phyloP scores from a whole-genome alignment of 2,113 vertebrate species.

The Malaclemys terrapin region DNA sequence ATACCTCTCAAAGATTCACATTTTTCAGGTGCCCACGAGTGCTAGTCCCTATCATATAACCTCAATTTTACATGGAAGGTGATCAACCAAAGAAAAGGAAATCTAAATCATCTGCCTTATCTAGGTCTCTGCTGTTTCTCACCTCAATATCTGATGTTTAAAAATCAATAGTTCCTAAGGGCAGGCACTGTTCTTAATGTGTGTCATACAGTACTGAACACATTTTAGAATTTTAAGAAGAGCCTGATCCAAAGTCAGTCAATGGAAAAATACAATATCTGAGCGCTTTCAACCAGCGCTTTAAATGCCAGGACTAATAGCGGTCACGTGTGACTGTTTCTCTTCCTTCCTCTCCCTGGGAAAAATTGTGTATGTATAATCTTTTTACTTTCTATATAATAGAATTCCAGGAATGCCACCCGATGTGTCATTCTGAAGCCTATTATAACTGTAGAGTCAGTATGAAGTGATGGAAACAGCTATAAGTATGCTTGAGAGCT shows the following conservation, averaged over 20 bases:
- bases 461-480: background rate
- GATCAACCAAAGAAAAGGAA: background rate
- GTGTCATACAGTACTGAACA: background rate
- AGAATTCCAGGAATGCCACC: no score
- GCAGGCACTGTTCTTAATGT: background rate
- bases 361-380: background rate
- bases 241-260: background rate
- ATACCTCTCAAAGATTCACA: background rate
- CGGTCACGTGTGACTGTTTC: background rate
- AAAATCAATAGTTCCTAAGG: background rate
- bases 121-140: background rate
- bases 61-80: background rate
- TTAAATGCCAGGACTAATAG: background rate
- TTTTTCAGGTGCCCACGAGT: background rate
- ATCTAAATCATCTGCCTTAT: background rate
- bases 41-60: background rate
- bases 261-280: background rate
- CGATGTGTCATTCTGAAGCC: background rate
- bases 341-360: background rate
- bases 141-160: background rate
- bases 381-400: no score
- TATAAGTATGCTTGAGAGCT: background rate
- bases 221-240: background rate
- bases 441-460: background rate
- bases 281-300: background rate